Base-by-base conservation (phyloP, 2,113 vertebrate species). In the Lutjanus erythropterus region DNA sequence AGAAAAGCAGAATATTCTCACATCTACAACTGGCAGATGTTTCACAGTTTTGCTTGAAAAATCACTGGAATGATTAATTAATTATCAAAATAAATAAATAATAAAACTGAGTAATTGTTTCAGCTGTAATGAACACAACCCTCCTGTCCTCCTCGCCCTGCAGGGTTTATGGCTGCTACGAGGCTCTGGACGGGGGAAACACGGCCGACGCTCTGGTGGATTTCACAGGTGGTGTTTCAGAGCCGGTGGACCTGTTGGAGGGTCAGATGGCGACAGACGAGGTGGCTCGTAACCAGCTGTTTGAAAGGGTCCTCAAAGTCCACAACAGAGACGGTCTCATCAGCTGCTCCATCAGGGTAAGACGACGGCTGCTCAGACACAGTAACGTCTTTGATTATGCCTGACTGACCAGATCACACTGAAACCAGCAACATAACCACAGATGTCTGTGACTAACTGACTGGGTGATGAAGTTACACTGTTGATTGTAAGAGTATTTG, bases 271-370 rank as follows among this genome's bases (percentile, higher is more conserved):
- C 90, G 0, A 50, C 85, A 0, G 96, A 99, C 0, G 97, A 98
- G 71, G 93, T 84, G 39, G 96, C 96, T 21, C 90, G 97, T 1
- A 98, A 95, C 85, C 95, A 97, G 64, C 96, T 99, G 78, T 99
- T 99, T 2, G 98, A 99, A 82, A 92, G 97, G 0, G 95, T 99
- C 2, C 84, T 99, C 52, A 99, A 99, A 87, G 97, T 99, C 25
- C 96, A 99, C 88, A 96, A 95, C 93, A 95, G 98, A 10, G 98
- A 97, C 5, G 98, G 98, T 0, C 97, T 99, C 62, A 98, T 99
- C 95, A 99, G 98, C 84, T 97, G 97, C 90, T 99, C 98, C 89
- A 99, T 99, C 92, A 96, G 97, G 94, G 98, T 99, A 68, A 94
- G 94, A 11, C 0, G 1, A n/a, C 55, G 53, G 18, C 29, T 35